These are phyloP conservation scores for Cosmorhoe ocellata DNA, from an alignment of 2,888 invertebrate genomes.

Conservation along the genomic window DNA sequence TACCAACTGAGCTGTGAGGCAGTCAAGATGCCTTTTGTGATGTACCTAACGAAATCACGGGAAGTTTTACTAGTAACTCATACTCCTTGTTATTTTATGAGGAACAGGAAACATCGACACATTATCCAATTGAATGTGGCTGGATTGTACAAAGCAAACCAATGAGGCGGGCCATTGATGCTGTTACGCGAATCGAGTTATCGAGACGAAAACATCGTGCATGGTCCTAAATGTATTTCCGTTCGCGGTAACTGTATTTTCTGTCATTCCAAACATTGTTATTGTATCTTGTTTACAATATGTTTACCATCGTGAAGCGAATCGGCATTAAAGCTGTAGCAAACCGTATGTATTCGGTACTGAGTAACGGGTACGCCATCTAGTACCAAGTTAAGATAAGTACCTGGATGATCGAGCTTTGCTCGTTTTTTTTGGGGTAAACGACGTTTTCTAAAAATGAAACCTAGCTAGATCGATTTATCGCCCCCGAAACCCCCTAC, in stretches of 20 bases:
- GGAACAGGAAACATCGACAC: slow-evolving; percentile 23
- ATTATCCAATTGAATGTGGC: slow-evolving; percentile 61
- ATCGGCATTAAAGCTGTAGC: too few relatives aligned
- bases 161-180: slow-evolving; percentile 62
- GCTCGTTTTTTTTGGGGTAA: too few relatives aligned
- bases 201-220: slow-evolving; percentile 28
- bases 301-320: background rate
- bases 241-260: slow-evolving; percentile 32
- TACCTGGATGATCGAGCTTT: too few relatives aligned
- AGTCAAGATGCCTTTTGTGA: too few relatives aligned
- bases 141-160: slow-evolving; percentile 53
- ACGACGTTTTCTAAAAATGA: too few relatives aligned
- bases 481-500: too few relatives aligned
- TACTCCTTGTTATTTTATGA: background rate
- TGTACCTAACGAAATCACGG: too few relatives aligned
- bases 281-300: slow-evolving; percentile 13
- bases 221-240: slow-evolving; percentile 28
- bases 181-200: slow-evolving; percentile 45
- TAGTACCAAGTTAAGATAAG: too few relatives aligned
- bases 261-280: slow-evolving; percentile 29
- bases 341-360: too few relatives aligned
- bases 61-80: background rate
- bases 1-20: too few relatives aligned
- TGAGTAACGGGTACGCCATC: too few relatives aligned
- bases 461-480: too few relatives aligned